phyloP scores from a whole-genome alignment of 1,140 invertebrate genomes.

The Brachionus rubens region DNA sequence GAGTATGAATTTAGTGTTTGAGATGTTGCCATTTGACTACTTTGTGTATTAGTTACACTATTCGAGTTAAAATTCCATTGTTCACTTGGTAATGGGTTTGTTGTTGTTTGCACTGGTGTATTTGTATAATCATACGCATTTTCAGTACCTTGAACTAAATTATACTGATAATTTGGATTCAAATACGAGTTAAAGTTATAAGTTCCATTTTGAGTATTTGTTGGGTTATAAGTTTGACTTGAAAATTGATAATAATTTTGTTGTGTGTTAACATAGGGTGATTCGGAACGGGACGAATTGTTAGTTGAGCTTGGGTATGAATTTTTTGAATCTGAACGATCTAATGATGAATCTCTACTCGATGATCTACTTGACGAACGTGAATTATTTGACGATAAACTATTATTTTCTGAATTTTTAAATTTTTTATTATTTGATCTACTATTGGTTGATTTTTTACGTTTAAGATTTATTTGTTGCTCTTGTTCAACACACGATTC shows the following conservation, averaged over 20 bases:
- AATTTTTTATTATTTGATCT: no score
- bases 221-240: not conserved
- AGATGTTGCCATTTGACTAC: no score
- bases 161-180: not conserved
- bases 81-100: not conserved
- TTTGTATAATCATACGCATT: not conserved
- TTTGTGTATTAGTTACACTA: no score
- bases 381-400: slow-evolving; percentile 1
- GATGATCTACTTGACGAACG: not conserved
- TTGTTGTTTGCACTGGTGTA: not conserved
- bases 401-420: not conserved
- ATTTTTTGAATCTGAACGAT: not conserved
- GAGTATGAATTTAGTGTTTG: not conserved
- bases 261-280: not conserved
- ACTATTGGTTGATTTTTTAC: no score
- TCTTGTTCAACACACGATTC: no score
- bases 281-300: slow-evolving; percentile 9
- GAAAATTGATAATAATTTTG: slow-evolving; percentile 20
- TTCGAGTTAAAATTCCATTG: not conserved
- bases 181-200: not conserved
- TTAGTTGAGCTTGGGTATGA: not conserved
- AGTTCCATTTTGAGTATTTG: not conserved
- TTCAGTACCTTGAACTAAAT: not conserved
- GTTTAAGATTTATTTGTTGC: no score
- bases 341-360: not conserved